Evolutionary conservation across 2,888 invertebrate genomes (phyloP).

Genomic region (Chrysomela aeneicollis): DNA sequence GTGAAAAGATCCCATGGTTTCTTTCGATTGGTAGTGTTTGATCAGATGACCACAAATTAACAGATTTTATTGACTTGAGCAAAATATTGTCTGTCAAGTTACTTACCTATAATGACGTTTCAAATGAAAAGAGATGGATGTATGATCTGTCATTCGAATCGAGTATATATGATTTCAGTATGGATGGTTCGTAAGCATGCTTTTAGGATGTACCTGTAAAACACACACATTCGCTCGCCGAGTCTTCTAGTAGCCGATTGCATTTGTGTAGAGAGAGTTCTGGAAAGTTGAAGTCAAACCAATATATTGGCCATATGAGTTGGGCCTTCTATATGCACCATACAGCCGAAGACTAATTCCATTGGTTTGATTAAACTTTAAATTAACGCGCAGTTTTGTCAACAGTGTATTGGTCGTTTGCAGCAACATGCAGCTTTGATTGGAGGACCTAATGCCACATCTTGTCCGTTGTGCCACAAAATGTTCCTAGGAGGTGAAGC

Average conservation of each 20-base stretch:
- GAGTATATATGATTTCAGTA: neutral
- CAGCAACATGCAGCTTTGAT: constrained; percentile 95
- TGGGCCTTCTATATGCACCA: constrained; percentile 26
- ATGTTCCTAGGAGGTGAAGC: constrained; percentile 92
- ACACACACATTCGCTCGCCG: neutral
- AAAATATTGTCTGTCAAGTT: too few species aligned
- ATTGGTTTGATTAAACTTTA: constrained; percentile 56
- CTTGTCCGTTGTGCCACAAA: constrained; percentile 94
- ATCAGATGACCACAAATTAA: too few species aligned
- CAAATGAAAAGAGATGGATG: too few species aligned
- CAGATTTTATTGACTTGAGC: too few species aligned
- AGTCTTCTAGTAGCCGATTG: constrained; percentile 1
- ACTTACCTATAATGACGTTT: too few species aligned
- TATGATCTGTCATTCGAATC: too few species aligned
- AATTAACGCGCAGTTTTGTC: constrained; percentile 63
- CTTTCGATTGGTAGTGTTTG: too few species aligned
- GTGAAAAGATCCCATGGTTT: too few species aligned
- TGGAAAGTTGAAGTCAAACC: constrained; percentile 48
- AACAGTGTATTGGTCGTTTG: constrained; percentile 93
- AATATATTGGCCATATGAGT: constrained; percentile 34
- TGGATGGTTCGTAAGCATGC: neutral
- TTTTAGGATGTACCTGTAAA: neutral
- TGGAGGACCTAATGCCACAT: constrained; percentile 90
- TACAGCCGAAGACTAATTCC: constrained; percentile 36
- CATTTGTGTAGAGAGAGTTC: constrained; percentile 15